Evolutionary conservation across 2,113 vertebrate species (phyloP).

Genomic region (Xenopus borealis): DNA sequence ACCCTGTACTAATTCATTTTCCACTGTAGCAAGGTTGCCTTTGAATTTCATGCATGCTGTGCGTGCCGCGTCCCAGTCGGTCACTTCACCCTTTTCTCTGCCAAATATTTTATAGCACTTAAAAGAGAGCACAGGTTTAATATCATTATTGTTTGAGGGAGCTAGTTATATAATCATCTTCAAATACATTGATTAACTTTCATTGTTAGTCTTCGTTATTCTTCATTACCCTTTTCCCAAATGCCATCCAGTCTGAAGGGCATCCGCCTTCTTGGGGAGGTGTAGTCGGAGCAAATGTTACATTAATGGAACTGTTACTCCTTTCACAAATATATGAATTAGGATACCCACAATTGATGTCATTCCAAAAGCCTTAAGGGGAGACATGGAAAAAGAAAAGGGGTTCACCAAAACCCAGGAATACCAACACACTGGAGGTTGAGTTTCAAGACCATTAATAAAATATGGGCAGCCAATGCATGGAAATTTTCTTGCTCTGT

Average conservation of each 20-base stretch:
- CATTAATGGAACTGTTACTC: constrained; percentile 72
- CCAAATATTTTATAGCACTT: constrained; percentile 85
- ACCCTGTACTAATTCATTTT: constrained; percentile 81
- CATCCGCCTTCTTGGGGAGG: constrained; percentile 70
- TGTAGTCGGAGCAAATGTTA: constrained; percentile 70
- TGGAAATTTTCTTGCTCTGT: too few species aligned
- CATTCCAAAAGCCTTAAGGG: constrained; percentile 87
- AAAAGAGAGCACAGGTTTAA: constrained; percentile 27
- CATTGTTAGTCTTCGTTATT: too few species aligned
- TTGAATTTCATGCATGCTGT: constrained; percentile 69
- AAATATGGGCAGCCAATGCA: too few species aligned
- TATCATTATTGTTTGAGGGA: too few species aligned
- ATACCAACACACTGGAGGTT: too few species aligned
- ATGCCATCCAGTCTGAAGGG: constrained; percentile 74
- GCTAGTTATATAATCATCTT: too few species aligned
- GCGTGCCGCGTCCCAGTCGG: constrained; percentile 77
- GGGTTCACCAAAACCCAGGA: too few species aligned
- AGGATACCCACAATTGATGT: constrained; percentile 87
- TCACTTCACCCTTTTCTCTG: constrained; percentile 57
- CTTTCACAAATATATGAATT: constrained; percentile 87
- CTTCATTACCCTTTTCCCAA: constrained; percentile 76
- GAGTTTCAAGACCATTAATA: too few species aligned
- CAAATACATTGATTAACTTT: too few species aligned
- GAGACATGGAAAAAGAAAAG: constrained; percentile 25
- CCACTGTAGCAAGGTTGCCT: constrained; percentile 83